Conservation (phyloP, 1,140 invertebrate genomes). For the Grapholita molesta region DNA sequence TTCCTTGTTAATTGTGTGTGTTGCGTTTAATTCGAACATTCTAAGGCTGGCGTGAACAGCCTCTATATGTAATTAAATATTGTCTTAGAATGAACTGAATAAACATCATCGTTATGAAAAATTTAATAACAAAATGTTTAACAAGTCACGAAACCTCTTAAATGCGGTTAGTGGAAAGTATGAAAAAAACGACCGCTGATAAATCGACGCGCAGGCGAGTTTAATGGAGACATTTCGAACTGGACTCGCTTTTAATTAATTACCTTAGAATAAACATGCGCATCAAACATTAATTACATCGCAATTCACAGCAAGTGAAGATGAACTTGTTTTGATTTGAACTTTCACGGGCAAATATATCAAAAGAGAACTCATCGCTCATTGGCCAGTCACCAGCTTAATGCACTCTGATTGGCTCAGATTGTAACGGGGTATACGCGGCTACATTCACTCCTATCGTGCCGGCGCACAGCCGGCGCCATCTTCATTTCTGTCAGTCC, state of each 20-base stretch:
- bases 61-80: too few species aligned
- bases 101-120: too few species aligned
- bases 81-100: too few species aligned
- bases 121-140: too few species aligned
- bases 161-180: neutral
- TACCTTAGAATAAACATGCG: conserved; percentile 26
- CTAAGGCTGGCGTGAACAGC: too few species aligned
- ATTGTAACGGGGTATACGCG: conserved; percentile 37
- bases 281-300: conserved; percentile 30
- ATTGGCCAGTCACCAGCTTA: conserved; percentile 38
- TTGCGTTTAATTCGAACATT: too few species aligned
- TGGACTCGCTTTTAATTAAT: conserved; percentile 31
- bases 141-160: neutral
- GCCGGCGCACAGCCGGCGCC: conserved; percentile 44
- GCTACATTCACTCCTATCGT: conserved; percentile 58
- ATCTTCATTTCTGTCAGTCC: conserved; percentile 63
- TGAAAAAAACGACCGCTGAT: neutral
- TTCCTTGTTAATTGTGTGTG: too few species aligned
- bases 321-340: conserved; percentile 39
- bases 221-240: conserved; percentile 19
- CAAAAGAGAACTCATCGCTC: conserved; percentile 19
- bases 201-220: neutral
- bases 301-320: conserved; percentile 33
- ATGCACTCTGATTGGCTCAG: conserved; percentile 42
- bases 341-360: conserved; percentile 60